Evolutionary conservation across 2,797 vertebrate species (phyloP), one percentile per base, ranked within the genome.

Genomic region (Hippopotamyrus pictus): DNA sequence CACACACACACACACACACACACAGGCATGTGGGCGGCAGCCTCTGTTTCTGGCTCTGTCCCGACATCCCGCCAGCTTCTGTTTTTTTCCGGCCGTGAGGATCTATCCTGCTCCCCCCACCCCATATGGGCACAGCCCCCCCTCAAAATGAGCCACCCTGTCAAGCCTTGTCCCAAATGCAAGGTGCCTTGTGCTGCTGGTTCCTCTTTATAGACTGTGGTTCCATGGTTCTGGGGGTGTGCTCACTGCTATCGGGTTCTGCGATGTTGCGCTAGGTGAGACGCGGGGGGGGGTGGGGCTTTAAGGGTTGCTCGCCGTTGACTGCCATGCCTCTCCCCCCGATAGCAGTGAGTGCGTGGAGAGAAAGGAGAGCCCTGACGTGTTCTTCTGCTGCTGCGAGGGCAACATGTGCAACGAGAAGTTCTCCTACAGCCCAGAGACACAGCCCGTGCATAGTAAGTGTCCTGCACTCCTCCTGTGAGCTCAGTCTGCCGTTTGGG

Each of bases 311-410:
- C 25, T 69, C 25, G 9, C 25, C 9, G 1, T 9, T 69, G 62
- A 69, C 25, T 33, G 62, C 62, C 25, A 8, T 33, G 62, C 62
- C 11, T 59, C 57, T n/a, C 89, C 88, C 83, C 88, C n/a, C 41
- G 90, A 0, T 91, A 99, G 98, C 94, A 96, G 93, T 33, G 97
- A 98, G 86, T 99, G 98, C 92, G 95, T 98, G 91, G 98, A 99
- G 94, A 97, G 94, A 93, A 98, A 97, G 88, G 98, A 98, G 90
- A 96, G 94, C 90, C 97, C 97, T 8, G 97, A 97, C 3, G 97
- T 99, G 11, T 99, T 98, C 93, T 99, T 99, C 95, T 99, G 98
- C 93, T 99, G 98, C 93, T 99, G 98, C 92, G 98, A 99, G 90
- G 97, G 97, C 91, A 97, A 96, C 94, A 95, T 97, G 95, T 99